A percentile compares a stretch with the other conserved stretches of the same genome.
phyloP scores from a whole-genome alignment of 2,113 vertebrate species.

The human (Homo sapiens) region DNA sequence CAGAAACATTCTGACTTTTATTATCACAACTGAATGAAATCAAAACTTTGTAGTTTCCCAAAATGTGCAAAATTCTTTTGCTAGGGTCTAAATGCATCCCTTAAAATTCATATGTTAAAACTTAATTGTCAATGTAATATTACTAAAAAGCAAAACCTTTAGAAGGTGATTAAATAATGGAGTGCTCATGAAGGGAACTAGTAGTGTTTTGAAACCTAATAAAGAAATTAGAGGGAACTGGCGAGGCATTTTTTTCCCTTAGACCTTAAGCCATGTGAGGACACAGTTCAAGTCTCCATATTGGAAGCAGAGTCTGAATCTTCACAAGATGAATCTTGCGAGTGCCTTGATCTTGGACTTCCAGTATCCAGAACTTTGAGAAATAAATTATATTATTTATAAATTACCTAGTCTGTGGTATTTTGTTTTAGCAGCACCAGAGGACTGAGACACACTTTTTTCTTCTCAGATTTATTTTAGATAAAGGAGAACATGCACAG shows the following conservation, averaged over 20 bases:
- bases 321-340: not conserved
- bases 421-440: not conserved
- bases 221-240: not conserved
- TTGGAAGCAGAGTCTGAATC: not conserved
- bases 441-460: not conserved
- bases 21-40: not conserved
- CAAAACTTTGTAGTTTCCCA: not conserved
- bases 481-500: no score
- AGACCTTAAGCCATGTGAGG: no score
- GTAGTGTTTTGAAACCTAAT: no score
- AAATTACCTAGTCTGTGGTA: not conserved
- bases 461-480: no score
- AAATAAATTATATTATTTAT: not conserved
- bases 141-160: not conserved
- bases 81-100: not conserved
- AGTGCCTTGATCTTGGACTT: not conserved
- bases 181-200: not conserved
- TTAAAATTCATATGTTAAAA: not conserved
- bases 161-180: not conserved
- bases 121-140: not conserved
- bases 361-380: not conserved
- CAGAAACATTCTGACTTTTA: not conserved
- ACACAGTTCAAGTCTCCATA: not conserved
- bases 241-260: rapidly evolving
- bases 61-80: not conserved